These are phyloP conservation scores for Sclerodermus sp. DNA, from an alignment of 2,888 invertebrate species.

Conservation along the genomic window DNA sequence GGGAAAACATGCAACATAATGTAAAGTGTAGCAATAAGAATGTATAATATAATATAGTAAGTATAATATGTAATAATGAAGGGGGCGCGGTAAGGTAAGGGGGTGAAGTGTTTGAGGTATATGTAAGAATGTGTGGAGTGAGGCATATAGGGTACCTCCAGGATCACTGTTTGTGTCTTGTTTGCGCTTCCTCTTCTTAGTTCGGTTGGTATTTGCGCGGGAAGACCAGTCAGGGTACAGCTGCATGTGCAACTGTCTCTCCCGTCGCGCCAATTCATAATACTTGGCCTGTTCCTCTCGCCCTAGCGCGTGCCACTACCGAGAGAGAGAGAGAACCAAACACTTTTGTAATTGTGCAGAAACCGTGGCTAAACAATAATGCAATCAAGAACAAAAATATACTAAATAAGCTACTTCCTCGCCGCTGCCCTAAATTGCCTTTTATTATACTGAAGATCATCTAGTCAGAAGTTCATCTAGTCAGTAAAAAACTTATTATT, in stretches of 20 bases:
- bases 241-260: constrained; percentile 98
- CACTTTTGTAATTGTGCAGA: constrained; percentile 45
- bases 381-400: constrained; percentile 39
- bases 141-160: constrained; percentile 79
- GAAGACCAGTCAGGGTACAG: constrained; percentile 99
- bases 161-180: constrained; percentile 87
- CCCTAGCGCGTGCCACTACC: constrained; percentile 99
- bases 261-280: constrained; percentile 98
- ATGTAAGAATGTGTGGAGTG: constrained; percentile 54
- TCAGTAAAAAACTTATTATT: too few species aligned
- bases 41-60: constrained; percentile 35
- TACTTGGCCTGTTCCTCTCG: constrained; percentile 99
- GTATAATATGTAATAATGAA: constrained; percentile 37
- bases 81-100: constrained; percentile 22
- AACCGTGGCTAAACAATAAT: constrained; percentile 35
- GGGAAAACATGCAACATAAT: constrained; percentile 56
- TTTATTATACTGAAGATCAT: not conserved
- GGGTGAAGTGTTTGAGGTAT: constrained; percentile 36
- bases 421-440: constrained; percentile 50
- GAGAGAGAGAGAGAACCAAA: constrained; percentile 57
- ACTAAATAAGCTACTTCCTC: constrained; percentile 36
- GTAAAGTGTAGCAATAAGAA: constrained; percentile 52
- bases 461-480: too few species aligned
- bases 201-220: constrained; percentile 99
- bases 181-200: constrained; percentile 99